Base-by-base conservation (phyloP, 2,113 vertebrate species). In the Chaetops frenatus region DNA sequence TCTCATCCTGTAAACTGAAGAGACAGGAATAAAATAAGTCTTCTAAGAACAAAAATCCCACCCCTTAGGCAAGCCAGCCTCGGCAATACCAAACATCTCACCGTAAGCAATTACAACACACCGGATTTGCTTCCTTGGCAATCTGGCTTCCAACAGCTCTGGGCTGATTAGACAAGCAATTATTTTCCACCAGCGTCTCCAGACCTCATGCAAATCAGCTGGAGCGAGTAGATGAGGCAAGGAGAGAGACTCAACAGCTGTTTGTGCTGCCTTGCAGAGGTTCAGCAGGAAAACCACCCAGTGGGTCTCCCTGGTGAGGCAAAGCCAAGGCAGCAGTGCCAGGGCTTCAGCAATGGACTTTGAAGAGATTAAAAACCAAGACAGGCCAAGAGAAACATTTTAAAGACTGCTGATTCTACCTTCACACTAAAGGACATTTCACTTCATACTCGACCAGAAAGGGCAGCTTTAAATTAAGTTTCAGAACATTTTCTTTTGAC, bases 21-120 rank as follows among this genome's bases (percentile, higher is more conserved):
- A 88, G 36, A 80, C 20, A 29, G 47, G 71, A 78, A 70, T 57
- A 70, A 74, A 87, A 6, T 57, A 5, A 65, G 8, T 11, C 77
- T 92, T 72, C 85, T 44, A 92, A 78, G 80, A 83, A 90, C 33
- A 73, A 86, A 92, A 92, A 81, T 44, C 50, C 62, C 82, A 83
- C 1, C 67, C 81, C 88, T 60, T 33, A 45, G 92, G 93, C 85
- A 95, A 92, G 22, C 17, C 93, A 93, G 56, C 38, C 90, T 94
- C 72, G 29, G 70, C 61, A 33, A 16, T 5, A 86, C 67, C 83
- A 87, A 90, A 51, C 60, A 23, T 12, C 60, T 88, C 27, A 8
- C 90, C 88, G 82, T 47, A 71, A 83, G 88, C 86, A 78, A 72
- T 92, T 94, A 53, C 82, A 69, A 81, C 93, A 95, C 82, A 74